Percentiles rank a stretch among this genome's conserved stretches.
Conservation (phyloP, 2,797 vertebrate genomes). For the Halcyon badia region DNA sequence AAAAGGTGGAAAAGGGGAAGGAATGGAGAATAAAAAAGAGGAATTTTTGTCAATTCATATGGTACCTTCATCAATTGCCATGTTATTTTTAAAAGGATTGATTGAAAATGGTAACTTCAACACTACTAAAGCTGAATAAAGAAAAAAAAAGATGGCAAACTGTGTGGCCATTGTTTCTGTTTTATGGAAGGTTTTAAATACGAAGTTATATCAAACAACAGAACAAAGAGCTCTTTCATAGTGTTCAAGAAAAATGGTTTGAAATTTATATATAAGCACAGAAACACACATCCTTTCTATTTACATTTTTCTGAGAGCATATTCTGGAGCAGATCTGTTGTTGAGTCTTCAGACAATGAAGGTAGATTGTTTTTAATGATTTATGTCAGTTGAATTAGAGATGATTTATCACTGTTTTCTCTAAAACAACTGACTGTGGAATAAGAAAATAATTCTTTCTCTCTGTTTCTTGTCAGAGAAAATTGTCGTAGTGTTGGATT, state of each 20-base stretch:
- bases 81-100: neutral
- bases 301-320: neutral
- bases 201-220: neutral
- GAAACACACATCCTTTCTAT: neutral
- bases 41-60: neutral
- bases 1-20: neutral
- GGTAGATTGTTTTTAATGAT: slow-evolving; percentile 42
- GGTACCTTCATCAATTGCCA: neutral
- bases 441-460: neutral
- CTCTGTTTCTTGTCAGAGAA: neutral
- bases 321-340: neutral
- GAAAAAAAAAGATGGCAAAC: neutral
- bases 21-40: neutral
- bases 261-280: neutral
- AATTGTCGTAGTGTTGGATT: neutral
- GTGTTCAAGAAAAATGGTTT: neutral
- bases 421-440: neutral
- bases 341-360: slow-evolving; percentile 14
- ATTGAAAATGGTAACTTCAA: neutral
- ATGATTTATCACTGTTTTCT: slow-evolving; percentile 42
- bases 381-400: slow-evolving; percentile 25
- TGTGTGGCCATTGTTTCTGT: neutral
- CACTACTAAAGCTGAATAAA: neutral
- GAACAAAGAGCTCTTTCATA: neutral
- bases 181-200: neutral